Evolutionary conservation across 2,113 vertebrate genomes (phyloP), one percentile per base, ranked within the genome.

Genomic region (Epinephelus fuscoguttatus): DNA sequence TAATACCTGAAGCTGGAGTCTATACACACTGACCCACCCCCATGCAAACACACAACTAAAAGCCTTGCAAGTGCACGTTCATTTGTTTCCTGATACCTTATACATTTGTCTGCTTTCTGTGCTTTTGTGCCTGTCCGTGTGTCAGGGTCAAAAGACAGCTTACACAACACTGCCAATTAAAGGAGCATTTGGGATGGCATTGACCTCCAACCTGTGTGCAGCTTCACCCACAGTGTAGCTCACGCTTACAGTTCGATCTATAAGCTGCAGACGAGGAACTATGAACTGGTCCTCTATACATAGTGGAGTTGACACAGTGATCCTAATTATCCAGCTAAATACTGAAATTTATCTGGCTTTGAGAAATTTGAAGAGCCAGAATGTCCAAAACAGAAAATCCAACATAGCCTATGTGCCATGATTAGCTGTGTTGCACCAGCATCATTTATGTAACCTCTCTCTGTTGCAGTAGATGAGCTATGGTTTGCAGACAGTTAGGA

Each of bases 161-260:
- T 7, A 71, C 78, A 50, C 68, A 84, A 85, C 21, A 1, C 53
- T 76, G 27, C 55, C 78, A 81, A 87, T 88, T 87, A 74, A 76
- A 82, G 55, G 67, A 70, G 67, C 19, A 70, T 84, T 81, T 82
- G n/a, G 33, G 61, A 3, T 37, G 40, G 60, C 60, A 10, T 14
- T 37, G 45, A 78, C 37, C 70, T 81, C 27, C 21, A 23, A 47
- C 69, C 62, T 45, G 19, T 52, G 52, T 10, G 25, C 17, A 21
- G 17, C 21, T 56, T 70, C 37, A 49, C 47, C 12, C 40, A 69
- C 56, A 37, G 23, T 30, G n/a, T 53, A n/a, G 69, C 63, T 55
- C 30, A 73, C 15, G 4, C 60, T 23, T 2, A 17, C n/a, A 9
- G 47, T 55, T 53, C 15, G 0, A 33, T 49, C 30, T 19, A 33